A percentile compares a stretch with the other conserved stretches of the same genome.
Evolutionary conservation across 2,888 invertebrate species (phyloP).

Genomic region (Sinopyrophorus schimmeli): DNA sequence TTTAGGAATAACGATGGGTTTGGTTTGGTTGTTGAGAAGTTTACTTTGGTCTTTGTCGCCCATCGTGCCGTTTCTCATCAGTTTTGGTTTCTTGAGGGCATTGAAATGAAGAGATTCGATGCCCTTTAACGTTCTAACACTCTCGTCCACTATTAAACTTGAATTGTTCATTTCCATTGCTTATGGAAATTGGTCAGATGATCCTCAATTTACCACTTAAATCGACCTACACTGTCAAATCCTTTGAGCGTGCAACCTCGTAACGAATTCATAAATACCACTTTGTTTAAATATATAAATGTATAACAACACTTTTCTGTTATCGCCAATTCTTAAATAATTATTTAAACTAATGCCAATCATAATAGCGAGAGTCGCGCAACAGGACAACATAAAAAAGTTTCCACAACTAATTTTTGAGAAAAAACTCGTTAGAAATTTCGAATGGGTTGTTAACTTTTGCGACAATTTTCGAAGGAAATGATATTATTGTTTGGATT

Average conservation of each 20-base stretch:
- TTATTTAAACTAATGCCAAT: neutral
- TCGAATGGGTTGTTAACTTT: too few species aligned
- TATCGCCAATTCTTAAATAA: too few species aligned
- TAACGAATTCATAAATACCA: slow-evolving; percentile 25
- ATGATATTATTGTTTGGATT: too few species aligned
- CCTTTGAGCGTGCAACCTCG: slow-evolving; percentile 26
- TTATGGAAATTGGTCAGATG: slow-evolving; percentile 34
- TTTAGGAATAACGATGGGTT: slow-evolving; percentile 15
- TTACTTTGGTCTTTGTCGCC: slow-evolving; percentile 22
- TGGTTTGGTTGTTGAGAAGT: slow-evolving; percentile 14
- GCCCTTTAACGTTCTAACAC: slow-evolving; percentile 26
- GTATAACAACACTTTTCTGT: slow-evolving; percentile 7
- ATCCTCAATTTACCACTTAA: slow-evolving; percentile 37
- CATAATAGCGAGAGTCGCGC: too few species aligned
- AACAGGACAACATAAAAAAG: too few species aligned
- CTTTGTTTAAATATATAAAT: slow-evolving; percentile 14
- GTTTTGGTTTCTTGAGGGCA: slow-evolving; percentile 20
- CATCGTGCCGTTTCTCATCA: slow-evolving; percentile 14
- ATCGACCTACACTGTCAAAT: slow-evolving; percentile 33
- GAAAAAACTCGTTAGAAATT: too few species aligned
- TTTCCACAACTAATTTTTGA: too few species aligned
- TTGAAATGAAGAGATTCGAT: slow-evolving; percentile 33
- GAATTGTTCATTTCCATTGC: slow-evolving; percentile 36
- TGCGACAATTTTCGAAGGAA: too few species aligned
- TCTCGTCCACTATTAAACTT: slow-evolving; percentile 33